Percentiles rank a stretch among this genome's conserved stretches.
Evolutionary conservation across 1,140 invertebrate genomes (phyloP).

Genomic region (Caenorhabditis inopinata): DNA sequence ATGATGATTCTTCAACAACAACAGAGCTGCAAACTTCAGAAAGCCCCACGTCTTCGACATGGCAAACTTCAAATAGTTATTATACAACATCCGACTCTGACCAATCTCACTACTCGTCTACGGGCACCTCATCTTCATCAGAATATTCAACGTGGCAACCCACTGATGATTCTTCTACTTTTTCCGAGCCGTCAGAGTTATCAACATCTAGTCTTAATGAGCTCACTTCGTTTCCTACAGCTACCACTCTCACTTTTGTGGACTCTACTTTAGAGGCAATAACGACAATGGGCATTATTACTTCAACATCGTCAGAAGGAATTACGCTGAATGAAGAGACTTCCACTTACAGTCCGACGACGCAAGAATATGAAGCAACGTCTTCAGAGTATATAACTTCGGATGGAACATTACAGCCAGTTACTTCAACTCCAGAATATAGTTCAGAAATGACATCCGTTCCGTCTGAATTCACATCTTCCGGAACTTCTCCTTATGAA

Average conservation of each 20-base stretch:
- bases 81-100: neutral
- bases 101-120: neutral
- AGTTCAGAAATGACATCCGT: too few relatives aligned
- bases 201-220: neutral
- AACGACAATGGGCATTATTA: neutral
- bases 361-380: too few relatives aligned
- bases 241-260: neutral
- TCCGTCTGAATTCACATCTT: too few relatives aligned
- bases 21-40: neutral
- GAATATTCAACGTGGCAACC: neutral
- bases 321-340: neutral
- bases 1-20: too few relatives aligned
- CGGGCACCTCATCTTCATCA: neutral
- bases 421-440: too few relatives aligned
- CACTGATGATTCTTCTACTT: neutral
- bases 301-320: neutral
- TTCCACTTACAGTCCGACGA: too few relatives aligned
- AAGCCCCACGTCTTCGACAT: neutral
- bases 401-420: too few relatives aligned
- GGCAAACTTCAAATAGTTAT: neutral
- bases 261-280: neutral
- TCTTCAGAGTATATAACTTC: too few relatives aligned
- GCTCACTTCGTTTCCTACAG: neutral
- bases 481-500: too few relatives aligned
- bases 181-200: neutral